Evolutionary conservation across 2,888 invertebrate genomes (phyloP).

Genomic region (Caenorhabditis uteleia): DNA sequence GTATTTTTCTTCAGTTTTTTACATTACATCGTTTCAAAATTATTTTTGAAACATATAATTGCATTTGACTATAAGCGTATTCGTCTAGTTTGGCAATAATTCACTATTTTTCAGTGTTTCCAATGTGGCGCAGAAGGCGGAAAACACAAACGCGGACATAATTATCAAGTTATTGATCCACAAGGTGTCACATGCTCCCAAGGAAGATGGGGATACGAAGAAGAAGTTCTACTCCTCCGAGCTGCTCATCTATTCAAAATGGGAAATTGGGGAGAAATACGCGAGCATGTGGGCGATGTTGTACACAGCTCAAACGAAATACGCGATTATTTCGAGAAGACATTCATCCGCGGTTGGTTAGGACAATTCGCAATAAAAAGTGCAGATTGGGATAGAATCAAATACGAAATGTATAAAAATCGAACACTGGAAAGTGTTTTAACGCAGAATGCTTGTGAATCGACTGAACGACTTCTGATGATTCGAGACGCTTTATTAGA

Average conservation of each 20-base stretch:
- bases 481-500: constrained; percentile 29
- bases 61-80: background rate
- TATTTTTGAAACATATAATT: background rate
- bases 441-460: constrained; percentile 13
- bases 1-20: too few relatives aligned
- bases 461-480: constrained; percentile 23
- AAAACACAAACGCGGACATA: constrained; percentile 55
- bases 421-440: constrained; percentile 25
- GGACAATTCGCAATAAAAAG: constrained; percentile 52
- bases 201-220: constrained; percentile 25
- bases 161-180: constrained; percentile 47
- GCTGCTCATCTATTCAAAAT: constrained; percentile 49
- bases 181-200: constrained; percentile 6
- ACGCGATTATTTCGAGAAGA: constrained; percentile 48
- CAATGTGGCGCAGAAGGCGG: constrained; percentile 56
- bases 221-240: constrained; percentile 44
- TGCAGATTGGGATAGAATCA: constrained; percentile 32
- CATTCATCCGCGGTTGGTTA: constrained; percentile 52
- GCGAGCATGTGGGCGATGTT: constrained; percentile 11
- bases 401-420: constrained; percentile 25
- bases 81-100: background rate
- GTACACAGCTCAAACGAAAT: constrained; percentile 12
- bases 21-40: too few relatives aligned
- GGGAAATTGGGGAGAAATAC: constrained; percentile 52
- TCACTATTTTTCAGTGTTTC: constrained; percentile 60